Conservation (phyloP, 1,140 invertebrate species). For the Manduca sexta region DNA sequence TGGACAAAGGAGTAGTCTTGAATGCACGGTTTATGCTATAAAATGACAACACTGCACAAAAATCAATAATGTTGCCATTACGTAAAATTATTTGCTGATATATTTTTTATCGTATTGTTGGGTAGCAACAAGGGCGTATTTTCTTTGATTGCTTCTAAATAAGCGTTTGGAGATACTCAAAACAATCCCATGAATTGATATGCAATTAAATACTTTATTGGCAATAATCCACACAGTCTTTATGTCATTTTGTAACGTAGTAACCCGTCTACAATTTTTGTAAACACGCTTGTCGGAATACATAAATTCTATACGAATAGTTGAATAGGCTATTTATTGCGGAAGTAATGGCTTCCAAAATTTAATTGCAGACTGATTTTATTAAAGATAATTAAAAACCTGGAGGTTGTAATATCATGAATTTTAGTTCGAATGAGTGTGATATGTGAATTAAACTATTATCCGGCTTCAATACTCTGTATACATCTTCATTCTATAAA, state of each 20-base stretch:
- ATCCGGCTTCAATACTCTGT: slow-evolving; percentile 43
- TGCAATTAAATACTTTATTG: slow-evolving; percentile 45
- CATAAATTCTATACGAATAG: slow-evolving; percentile 65
- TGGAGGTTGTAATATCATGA: slow-evolving; percentile 21
- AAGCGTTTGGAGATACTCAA: slow-evolving; percentile 21
- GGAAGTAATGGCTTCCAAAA: slow-evolving; percentile 74
- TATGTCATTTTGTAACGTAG: slow-evolving; percentile 16
- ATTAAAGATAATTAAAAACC: slow-evolving; percentile 36
- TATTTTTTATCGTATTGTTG: slow-evolving; percentile 44
- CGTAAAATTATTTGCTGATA: slow-evolving; percentile 37
- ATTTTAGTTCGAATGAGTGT: slow-evolving; percentile 26
- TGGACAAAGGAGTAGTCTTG: no score
- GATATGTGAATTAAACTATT: slow-evolving; percentile 41
- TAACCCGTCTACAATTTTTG: slow-evolving; percentile 62
- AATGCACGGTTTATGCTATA: slow-evolving; percentile 15
- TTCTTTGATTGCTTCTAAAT: slow-evolving; percentile 36
- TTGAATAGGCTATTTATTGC: slow-evolving; percentile 71
- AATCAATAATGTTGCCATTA: slow-evolving; percentile 65
- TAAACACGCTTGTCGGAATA: slow-evolving; percentile 73
- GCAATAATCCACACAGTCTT: slow-evolving; percentile 29
- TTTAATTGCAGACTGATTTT: slow-evolving; percentile 64
- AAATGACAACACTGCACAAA: slow-evolving; percentile 36
- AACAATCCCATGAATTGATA: slow-evolving; percentile 25
- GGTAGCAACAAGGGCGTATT: slow-evolving; percentile 45
- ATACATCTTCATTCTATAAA: slow-evolving; percentile 43